phyloP scores from a whole-genome alignment of 1,140 invertebrate species.

The Cydia strobilella region DNA sequence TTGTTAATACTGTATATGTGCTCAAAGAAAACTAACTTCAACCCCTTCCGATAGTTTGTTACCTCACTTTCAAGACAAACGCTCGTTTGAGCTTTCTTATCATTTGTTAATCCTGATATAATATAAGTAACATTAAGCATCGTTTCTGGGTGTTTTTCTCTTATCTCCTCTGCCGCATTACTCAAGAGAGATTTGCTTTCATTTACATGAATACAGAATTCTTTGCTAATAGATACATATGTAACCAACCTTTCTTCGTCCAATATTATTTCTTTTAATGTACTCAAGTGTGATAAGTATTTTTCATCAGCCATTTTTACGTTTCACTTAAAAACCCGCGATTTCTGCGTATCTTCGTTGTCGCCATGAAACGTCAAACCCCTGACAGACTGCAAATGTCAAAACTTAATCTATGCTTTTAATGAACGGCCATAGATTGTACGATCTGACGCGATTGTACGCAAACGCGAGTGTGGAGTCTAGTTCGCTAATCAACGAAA shows the following conservation, averaged over 20 bases:
- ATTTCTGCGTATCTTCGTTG: background rate
- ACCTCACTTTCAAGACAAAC: slow-evolving; percentile 60
- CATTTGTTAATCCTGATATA: slow-evolving; percentile 56
- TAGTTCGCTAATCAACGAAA: too few relatives aligned
- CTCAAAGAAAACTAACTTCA: slow-evolving; percentile 59
- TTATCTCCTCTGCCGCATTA: slow-evolving; percentile 48
- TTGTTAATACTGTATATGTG: slow-evolving; percentile 68
- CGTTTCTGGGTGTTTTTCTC: slow-evolving; percentile 45
- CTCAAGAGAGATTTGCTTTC: slow-evolving; percentile 62
- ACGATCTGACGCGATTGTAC: too few relatives aligned
- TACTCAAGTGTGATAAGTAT: slow-evolving; percentile 46
- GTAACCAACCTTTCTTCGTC: slow-evolving; percentile 69
- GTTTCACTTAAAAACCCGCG: slow-evolving; percentile 18
- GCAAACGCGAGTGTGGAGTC: too few relatives aligned
- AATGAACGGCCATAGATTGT: background rate
- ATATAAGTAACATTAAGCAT: slow-evolving; percentile 58
- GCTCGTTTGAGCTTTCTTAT: slow-evolving; percentile 52
- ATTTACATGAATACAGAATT: slow-evolving; percentile 70
- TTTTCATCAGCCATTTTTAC: slow-evolving; percentile 42
- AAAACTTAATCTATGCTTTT: background rate
- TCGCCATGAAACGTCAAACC: background rate
- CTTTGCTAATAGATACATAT: slow-evolving; percentile 67
- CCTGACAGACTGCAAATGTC: background rate
- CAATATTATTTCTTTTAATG: slow-evolving; percentile 64
- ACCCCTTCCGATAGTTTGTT: slow-evolving; percentile 42